Evolutionary conservation across 2,888 invertebrate genomes (phyloP).

Genomic region (Drosophila bunnanda): DNA sequence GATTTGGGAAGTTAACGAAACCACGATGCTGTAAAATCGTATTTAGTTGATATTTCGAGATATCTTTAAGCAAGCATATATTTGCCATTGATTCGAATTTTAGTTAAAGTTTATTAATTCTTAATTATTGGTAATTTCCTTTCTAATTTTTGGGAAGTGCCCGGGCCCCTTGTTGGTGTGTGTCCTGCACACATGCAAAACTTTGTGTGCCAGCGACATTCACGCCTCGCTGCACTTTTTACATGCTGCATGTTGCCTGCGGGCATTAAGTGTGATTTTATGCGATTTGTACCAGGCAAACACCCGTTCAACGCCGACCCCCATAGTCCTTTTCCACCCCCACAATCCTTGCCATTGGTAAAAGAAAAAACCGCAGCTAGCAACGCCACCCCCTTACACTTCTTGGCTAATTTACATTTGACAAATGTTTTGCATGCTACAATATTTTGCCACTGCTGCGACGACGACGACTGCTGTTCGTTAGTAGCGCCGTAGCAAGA

Average conservation of each 20-base stretch:
- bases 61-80: too few relatives aligned
- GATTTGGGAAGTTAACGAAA: background rate
- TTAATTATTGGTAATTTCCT: too few relatives aligned
- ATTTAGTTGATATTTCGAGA: background rate
- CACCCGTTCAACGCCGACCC: conserved; percentile 29
- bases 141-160: background rate
- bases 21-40: accelerated
- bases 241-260: conserved; percentile 74
- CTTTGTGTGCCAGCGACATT: conserved; percentile 77
- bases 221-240: conserved; percentile 76
- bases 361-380: conserved; percentile 40
- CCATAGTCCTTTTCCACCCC: conserved; percentile 4
- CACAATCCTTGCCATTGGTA: conserved; percentile 33
- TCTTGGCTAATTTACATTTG: conserved; percentile 81
- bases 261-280: conserved; percentile 82
- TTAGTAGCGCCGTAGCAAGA: conserved; percentile 46
- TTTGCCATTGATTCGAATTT: background rate
- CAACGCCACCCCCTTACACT: conserved; percentile 23
- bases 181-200: conserved; percentile 52
- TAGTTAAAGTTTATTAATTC: background rate
- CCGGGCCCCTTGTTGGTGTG: conserved; percentile 5
- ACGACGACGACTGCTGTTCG: conserved; percentile 67
- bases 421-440: conserved; percentile 81
- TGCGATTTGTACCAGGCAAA: conserved; percentile 73
- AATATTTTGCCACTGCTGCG: conserved; percentile 71